phyloP scores from a whole-genome alignment of 2,888 invertebrate genomes.

The Leistus spinibarbis region DNA sequence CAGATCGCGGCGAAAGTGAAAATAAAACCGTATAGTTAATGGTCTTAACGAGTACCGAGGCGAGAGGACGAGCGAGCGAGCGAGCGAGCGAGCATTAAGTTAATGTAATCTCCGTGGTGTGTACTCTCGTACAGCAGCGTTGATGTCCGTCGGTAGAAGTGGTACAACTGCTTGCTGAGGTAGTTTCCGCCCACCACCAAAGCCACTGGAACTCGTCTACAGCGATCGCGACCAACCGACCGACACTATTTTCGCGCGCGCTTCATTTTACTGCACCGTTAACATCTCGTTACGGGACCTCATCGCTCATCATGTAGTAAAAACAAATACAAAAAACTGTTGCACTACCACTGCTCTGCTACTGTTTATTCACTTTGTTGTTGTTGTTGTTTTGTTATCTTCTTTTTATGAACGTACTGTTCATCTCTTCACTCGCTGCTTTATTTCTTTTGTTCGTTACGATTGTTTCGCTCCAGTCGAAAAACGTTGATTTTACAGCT shows the following conservation, averaged over 20 bases:
- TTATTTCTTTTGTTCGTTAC: too few species aligned
- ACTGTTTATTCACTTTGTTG: conserved; percentile 9
- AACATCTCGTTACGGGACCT: conserved; percentile 27
- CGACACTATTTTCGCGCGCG: too few species aligned
- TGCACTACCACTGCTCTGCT: not conserved
- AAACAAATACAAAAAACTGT: conserved; percentile 12
- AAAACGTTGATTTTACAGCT: too few species aligned
- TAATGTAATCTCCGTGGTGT: conserved; percentile 29
- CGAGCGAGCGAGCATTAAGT: conserved; percentile 21
- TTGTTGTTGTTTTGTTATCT: not conserved
- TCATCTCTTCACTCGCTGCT: too few species aligned
- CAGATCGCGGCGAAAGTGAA: conserved; percentile 21
- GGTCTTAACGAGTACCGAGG: conserved; percentile 21
- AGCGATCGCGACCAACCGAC: too few species aligned
- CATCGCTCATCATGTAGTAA: not conserved
- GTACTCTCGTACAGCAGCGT: too few species aligned
- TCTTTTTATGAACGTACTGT: not conserved
- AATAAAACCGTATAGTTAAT: conserved; percentile 30
- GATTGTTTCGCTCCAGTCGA: too few species aligned
- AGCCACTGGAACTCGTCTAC: not conserved
- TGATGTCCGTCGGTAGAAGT: conserved; percentile 6
- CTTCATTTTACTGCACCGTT: conserved; percentile 4
- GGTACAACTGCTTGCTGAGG: not conserved
- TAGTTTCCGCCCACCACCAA: not conserved
- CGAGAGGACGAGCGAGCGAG: not conserved